phyloP scores from a whole-genome alignment of 2,888 invertebrate species.

The Ormyrus rosae region DNA sequence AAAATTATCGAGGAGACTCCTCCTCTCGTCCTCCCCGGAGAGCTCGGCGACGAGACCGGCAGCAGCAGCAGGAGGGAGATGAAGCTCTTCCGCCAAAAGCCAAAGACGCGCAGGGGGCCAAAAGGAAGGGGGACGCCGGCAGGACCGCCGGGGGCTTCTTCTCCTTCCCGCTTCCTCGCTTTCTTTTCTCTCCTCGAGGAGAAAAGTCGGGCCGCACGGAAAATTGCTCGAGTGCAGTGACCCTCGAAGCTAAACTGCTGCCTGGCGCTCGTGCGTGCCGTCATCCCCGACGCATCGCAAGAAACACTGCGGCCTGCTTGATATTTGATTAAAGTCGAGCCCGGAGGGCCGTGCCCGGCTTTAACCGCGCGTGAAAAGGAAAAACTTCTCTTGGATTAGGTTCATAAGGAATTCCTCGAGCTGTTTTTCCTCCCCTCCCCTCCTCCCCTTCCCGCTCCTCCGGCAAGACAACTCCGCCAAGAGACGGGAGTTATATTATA shows the following conservation, averaged over 20 bases:
- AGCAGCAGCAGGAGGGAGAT: constrained; percentile 28
- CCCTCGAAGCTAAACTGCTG: constrained; percentile 65
- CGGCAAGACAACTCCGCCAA: constrained; percentile 2
- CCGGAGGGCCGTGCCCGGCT: not conserved
- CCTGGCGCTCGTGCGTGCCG: constrained; percentile 50
- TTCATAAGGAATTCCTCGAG: constrained; percentile 33
- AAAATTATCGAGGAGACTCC: constrained; percentile 52
- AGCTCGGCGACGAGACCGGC: not conserved
- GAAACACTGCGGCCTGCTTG: constrained; percentile 60
- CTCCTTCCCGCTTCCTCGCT: not conserved
- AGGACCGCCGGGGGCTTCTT: constrained; percentile 47
- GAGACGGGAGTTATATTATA: constrained; percentile 9
- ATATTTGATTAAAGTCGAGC: constrained; percentile 69
- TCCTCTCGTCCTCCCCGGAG: constrained; percentile 33
- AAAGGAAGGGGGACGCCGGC: not conserved
- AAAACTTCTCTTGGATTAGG: constrained; percentile 41
- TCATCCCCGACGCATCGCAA: constrained; percentile 47
- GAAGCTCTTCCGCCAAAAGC: constrained; percentile 45
- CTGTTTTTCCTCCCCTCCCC: not conserved
- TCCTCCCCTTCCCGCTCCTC: not conserved
- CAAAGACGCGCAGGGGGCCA: not conserved
- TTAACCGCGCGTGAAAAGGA: constrained; percentile 49
- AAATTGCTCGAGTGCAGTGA: constrained; percentile 67
- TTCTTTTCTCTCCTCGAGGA: too few relatives aligned
- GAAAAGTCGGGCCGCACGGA: constrained; percentile 50